Conservation (phyloP, 2,888 invertebrate species). For the Loripinus fragilis region DNA sequence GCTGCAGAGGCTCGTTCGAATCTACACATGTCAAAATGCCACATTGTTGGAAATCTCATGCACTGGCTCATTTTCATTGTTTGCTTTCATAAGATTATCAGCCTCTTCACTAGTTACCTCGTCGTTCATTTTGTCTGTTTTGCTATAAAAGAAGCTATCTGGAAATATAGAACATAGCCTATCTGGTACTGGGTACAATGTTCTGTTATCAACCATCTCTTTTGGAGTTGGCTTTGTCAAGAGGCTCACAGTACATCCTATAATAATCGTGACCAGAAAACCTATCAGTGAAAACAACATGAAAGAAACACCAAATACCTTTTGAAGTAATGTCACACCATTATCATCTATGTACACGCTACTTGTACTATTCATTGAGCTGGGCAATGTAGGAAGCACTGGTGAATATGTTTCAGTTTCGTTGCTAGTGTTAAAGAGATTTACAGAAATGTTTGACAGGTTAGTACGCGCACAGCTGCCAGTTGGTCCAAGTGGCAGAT, state of each 20-base stretch:
- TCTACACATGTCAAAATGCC: no score
- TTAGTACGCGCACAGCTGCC: constrained; percentile 16
- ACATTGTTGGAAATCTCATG: no score
- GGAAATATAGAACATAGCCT: constrained; percentile 4
- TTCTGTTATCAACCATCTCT: neutral
- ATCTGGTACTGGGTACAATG: neutral
- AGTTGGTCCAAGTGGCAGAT: constrained; percentile 33
- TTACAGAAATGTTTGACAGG: neutral
- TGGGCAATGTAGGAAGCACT: neutral
- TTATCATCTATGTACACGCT: neutral
- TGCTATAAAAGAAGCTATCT: neutral
- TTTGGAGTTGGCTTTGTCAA: constrained; percentile 21
- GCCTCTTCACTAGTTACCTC: no score
- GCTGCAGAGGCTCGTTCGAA: no score
- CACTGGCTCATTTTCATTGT: no score
- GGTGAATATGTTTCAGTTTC: neutral
- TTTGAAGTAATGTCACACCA: neutral
- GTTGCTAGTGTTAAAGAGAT: neutral
- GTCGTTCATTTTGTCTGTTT: no score
- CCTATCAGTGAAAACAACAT: constrained; percentile 31
- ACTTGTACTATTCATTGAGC: neutral
- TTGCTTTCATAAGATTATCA: no score
- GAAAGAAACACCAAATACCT: constrained; percentile 32
- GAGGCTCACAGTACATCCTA: constrained; percentile 23
- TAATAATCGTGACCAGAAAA: constrained; percentile 24